A percentile compares a stretch with the other conserved stretches of the same genome.
Conservation (phyloP, 2,797 vertebrate species). For the Potorous gilbertii region DNA sequence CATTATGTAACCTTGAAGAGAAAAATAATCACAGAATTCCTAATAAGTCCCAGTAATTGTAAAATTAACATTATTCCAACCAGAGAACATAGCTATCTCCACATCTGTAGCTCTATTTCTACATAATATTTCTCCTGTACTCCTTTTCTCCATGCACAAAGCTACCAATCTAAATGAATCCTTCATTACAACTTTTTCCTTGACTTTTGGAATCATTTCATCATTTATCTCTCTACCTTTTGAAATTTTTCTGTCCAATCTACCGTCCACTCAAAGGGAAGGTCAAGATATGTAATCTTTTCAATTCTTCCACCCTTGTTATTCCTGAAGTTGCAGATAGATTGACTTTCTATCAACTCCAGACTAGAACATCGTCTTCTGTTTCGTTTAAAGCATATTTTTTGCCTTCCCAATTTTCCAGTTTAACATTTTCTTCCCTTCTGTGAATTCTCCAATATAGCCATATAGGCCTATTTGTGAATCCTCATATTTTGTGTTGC, state of each 20-base stretch:
- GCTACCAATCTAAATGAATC: not conserved
- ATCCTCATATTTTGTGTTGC: not conserved
- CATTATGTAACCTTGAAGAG: conserved; percentile 15
- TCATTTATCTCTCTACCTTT: not conserved
- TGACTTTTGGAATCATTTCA: not conserved
- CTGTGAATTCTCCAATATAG: not conserved
- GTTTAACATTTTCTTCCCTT: not conserved
- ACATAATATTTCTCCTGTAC: not conserved
- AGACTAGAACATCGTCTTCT: not conserved
- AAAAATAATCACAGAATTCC: not conserved
- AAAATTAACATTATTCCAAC: not conserved
- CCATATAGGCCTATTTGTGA: not conserved
- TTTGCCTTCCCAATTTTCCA: not conserved
- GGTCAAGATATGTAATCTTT: no score
- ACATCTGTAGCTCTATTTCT: not conserved
- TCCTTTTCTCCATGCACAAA: not conserved
- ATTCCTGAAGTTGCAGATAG: not conserved
- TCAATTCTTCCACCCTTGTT: not conserved
- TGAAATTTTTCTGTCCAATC: not conserved
- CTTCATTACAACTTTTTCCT: not conserved
- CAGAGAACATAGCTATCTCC: not conserved
- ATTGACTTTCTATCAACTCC: not conserved
- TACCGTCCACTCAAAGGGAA: not conserved
- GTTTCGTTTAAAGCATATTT: not conserved
- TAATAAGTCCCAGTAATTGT: not conserved